Percentiles rank a stretch among this genome's conserved stretches.
Conservation (phyloP, 1,140 invertebrate species). For the Aleiodes sp. region DNA sequence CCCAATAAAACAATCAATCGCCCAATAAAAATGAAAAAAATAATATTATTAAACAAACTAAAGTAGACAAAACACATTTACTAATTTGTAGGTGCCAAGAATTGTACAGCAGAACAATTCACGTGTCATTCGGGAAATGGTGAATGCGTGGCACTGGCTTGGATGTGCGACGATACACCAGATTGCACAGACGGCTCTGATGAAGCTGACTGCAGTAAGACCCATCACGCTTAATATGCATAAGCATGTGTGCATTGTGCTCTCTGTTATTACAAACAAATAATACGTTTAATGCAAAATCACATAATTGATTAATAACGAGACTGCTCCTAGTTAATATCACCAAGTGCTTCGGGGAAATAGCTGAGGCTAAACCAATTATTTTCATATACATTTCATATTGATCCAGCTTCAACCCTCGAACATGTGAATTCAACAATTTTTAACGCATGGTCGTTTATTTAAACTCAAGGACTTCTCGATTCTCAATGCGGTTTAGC, state of each 20-base stretch:
- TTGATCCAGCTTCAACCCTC: too few relatives aligned
- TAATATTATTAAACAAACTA: neutral
- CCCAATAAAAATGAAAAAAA: too few relatives aligned
- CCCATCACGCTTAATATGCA: constrained; percentile 45
- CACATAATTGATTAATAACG: neutral
- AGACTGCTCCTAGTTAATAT: neutral
- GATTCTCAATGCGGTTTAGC: too few relatives aligned
- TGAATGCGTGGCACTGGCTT: constrained; percentile 88
- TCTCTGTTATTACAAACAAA: constrained; percentile 3
- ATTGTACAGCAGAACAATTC: constrained; percentile 87
- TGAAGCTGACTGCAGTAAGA: constrained; percentile 90
- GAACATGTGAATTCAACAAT: too few relatives aligned
- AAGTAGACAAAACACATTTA: too few relatives aligned
- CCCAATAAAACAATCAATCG: neutral
- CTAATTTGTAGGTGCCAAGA: constrained; percentile 72
- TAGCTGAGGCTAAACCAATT: too few relatives aligned
- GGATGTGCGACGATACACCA: constrained; percentile 89
- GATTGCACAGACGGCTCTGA: constrained; percentile 92
- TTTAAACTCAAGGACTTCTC: too few relatives aligned
- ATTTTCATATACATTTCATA: too few relatives aligned
- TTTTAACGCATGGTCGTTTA: too few relatives aligned
- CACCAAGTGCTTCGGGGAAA: neutral
- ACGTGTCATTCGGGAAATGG: constrained; percentile 80
- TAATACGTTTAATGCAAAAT: neutral
- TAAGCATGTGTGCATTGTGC: constrained; percentile 32